A percentile compares a stretch with the other conserved stretches of the same genome.
Conservation (phyloP, 1,140 invertebrate species). For the Melanaphis sacchari region DNA sequence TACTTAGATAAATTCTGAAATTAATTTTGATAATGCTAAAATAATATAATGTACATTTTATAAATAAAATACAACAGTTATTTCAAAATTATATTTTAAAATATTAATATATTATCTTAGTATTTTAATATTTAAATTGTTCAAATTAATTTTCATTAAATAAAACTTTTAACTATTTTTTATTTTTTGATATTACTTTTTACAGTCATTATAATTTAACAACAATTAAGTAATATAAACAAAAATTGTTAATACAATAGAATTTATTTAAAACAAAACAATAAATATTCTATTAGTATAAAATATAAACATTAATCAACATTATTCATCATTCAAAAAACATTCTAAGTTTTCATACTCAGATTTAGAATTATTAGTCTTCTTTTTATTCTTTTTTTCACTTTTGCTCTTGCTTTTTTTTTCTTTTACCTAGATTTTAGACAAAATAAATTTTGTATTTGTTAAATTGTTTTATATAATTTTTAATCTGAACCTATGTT, state of each 20-base stretch:
- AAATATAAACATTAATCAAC: neutral
- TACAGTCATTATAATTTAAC: neutral
- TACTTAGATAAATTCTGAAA: too few species aligned
- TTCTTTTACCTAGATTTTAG: conserved; percentile 30
- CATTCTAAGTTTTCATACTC: conserved; percentile 44
- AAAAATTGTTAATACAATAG: neutral
- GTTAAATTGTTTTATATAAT: neutral
- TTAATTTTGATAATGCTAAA: too few species aligned
- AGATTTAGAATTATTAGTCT: conserved; percentile 27
- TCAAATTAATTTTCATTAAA: neutral
- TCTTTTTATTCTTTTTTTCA: conserved; percentile 46
- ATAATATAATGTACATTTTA: too few species aligned
- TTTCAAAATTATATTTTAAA: too few species aligned
- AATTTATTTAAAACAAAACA: conserved; percentile 37
- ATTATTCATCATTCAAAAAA: conserved; percentile 45
- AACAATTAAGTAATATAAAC: neutral
- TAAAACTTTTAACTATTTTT: neutral
- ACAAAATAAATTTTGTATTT: neutral
- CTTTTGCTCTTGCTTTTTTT: conserved; percentile 35
- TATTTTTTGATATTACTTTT: neutral
- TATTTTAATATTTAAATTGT: too few species aligned
- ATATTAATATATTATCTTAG: too few species aligned
- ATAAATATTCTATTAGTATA: neutral
- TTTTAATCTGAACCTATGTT: neutral
- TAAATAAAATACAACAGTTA: too few species aligned